These are phyloP conservation scores for Brachyhypopomus occidentalis DNA, from an alignment of 2,113 vertebrate genomes.

Conservation along the genomic window DNA sequence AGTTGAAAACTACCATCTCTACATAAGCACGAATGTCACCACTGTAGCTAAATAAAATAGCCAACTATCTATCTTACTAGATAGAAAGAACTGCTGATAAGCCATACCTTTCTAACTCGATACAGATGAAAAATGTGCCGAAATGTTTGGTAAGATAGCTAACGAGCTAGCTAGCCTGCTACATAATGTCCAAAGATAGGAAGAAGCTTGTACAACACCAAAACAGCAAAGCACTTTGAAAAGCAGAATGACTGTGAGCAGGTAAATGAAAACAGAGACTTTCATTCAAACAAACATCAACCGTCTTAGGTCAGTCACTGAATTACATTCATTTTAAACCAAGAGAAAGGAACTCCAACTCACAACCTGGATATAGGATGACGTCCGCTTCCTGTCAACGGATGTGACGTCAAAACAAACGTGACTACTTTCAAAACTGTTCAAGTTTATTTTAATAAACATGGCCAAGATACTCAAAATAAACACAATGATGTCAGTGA, in stretches of 20 bases:
- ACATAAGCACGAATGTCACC: too few relatives aligned
- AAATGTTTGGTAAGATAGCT: too few relatives aligned
- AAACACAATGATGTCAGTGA: too few relatives aligned
- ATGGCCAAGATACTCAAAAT: too few relatives aligned
- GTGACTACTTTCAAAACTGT: slow-evolving; percentile 59
- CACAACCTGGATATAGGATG: slow-evolving; percentile 69
- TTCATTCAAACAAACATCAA: slow-evolving; percentile 56
- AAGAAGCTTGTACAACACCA: background rate
- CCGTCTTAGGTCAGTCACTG: background rate
- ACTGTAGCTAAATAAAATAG: too few relatives aligned
- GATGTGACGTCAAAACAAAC: slow-evolving; percentile 55
- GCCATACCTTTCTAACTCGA: too few relatives aligned
- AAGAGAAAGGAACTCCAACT: slow-evolving; percentile 66
- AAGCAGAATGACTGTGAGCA: slow-evolving; percentile 1
- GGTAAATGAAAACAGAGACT: background rate
- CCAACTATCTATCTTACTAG: too few relatives aligned
- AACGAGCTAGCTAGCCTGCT: background rate
- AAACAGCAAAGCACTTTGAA: background rate
- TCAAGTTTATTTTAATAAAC: background rate
- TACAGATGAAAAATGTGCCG: too few relatives aligned
- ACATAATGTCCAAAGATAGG: background rate
- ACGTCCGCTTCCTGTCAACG: slow-evolving; percentile 69
- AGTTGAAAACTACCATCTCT: background rate
- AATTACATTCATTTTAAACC: background rate
- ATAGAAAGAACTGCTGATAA: too few relatives aligned